Evolutionary conservation across 2,888 invertebrate species (phyloP), one percentile per base, ranked within the genome.

Genomic region (Neoascia interrupta): DNA sequence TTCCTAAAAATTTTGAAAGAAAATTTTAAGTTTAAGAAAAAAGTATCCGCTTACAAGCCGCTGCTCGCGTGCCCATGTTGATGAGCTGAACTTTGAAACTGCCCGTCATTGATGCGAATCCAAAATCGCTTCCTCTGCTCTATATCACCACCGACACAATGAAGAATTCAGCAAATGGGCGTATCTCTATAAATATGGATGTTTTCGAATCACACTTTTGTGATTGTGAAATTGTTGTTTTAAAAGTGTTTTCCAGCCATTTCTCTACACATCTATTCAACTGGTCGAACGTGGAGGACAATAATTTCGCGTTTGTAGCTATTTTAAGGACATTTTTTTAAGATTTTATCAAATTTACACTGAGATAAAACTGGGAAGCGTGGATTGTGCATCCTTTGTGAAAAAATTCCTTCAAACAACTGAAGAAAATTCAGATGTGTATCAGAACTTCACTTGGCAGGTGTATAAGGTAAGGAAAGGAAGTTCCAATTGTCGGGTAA

Each of bases 1-100:
- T 69, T 43, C 31, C 8, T 31, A 23, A n/a, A n/a, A 26, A 18
- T 39, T 39, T 43, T 10, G 34, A 54, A 43, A 18, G 54, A 49
- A 69, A 79, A 47, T 51, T n/a, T n/a, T n/a, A n/a, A 26, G 13
- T 39, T 39, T 43, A 10, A 37, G 51, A 43, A 18, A 58, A 49
- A 69, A 76, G 45, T 53, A 54, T 84, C 84, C 96, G n/a, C n/a
- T 95, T 92, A 96, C 96, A 97, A 89, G 96, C 96, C 88, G 96
- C 96, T 88, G 96, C 96, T 91, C 96, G 92, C 84, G 96, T 97
- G 90, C 96, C 96, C 96, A 96, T 96, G 90, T 93, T 94, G 90
- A 92, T 92, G 85, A 92, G 91, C 88, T 92, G 92, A 85, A 92
- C 92, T 90, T 90, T 92, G 90, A 92, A 92, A 89, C 92, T 92